phyloP scores from a whole-genome alignment of 2,888 invertebrate species.

The Harpalus rufipes region DNA sequence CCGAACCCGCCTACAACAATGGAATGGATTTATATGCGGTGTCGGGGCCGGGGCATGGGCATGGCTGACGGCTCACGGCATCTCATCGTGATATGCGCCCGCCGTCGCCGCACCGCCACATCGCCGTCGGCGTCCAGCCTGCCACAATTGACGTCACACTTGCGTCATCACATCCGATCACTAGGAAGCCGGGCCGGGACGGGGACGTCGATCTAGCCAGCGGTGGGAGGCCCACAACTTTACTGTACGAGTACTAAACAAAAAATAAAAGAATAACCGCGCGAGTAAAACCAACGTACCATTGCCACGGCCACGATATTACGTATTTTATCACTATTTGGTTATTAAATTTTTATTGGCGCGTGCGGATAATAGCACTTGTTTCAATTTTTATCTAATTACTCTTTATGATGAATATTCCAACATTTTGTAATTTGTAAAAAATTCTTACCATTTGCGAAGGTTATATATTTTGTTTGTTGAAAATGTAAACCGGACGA shows the following conservation, averaged over 20 bases:
- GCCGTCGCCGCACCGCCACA: not conserved
- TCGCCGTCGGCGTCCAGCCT: constrained; percentile 36
- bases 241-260: constrained; percentile 35
- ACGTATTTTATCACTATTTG: constrained; percentile 39
- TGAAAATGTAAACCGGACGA: too few relatives aligned
- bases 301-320: constrained; percentile 50
- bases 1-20: constrained; percentile 33
- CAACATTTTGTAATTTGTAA: not conserved
- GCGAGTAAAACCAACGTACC: constrained; percentile 42
- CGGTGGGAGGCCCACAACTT: constrained; percentile 41
- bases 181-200: constrained; percentile 42
- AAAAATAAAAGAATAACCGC: constrained; percentile 50
- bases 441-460: too few relatives aligned
- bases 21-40: constrained; percentile 29
- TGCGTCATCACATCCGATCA: constrained; percentile 59
- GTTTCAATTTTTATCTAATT: constrained; percentile 13
- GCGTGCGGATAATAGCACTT: not conserved
- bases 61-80: constrained; percentile 18
- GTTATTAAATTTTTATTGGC: constrained; percentile 10
- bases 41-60: constrained; percentile 1
- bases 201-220: constrained; percentile 25
- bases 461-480: too few relatives aligned
- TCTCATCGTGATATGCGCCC: constrained; percentile 34
- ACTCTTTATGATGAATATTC: not conserved
- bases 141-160: constrained; percentile 63